Percentiles rank a stretch among this genome's conserved stretches.
phyloP scores from a whole-genome alignment of 2,888 invertebrate genomes.

The Amiota communis region DNA sequence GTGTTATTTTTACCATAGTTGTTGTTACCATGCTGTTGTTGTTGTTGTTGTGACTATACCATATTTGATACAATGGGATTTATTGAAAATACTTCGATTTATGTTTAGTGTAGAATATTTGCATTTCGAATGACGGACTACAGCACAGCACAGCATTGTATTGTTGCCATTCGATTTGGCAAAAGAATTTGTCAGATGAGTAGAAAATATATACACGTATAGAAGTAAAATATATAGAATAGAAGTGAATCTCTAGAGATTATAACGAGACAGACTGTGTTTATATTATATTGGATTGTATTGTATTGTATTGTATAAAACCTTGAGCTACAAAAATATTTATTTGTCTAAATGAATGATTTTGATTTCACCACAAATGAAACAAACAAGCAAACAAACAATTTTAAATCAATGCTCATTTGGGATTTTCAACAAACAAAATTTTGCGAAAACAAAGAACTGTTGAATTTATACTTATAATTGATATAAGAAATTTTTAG shows the following conservation, averaged over 20 bases:
- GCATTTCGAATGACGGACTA: conserved; percentile 56
- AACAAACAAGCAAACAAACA: neutral
- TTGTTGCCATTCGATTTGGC: conserved; percentile 9
- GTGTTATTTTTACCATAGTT: neutral
- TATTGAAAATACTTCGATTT: conserved; percentile 64
- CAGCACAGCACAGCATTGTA: conserved; percentile 38
- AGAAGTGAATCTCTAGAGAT: no score
- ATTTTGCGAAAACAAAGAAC: no score
- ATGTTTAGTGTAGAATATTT: conserved; percentile 59
- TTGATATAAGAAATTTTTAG: no score
- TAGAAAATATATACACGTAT: neutral
- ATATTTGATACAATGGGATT: conserved; percentile 47
- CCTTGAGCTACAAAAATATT: conserved; percentile 26
- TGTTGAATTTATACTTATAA: no score
- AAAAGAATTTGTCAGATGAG: neutral
- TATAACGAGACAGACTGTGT: no score
- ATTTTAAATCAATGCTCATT: conserved; percentile 6
- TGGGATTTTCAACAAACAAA: neutral
- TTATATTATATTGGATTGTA: no score
- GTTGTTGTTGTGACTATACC: conserved; percentile 40
- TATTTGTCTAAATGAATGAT: conserved; percentile 25
- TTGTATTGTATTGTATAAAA: neutral
- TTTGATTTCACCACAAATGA: neutral
- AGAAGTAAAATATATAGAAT: no score
- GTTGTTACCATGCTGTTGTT: conserved; percentile 55